Conservation (phyloP, 2,888 invertebrate genomes). For the Leptopilina syphax region DNA sequence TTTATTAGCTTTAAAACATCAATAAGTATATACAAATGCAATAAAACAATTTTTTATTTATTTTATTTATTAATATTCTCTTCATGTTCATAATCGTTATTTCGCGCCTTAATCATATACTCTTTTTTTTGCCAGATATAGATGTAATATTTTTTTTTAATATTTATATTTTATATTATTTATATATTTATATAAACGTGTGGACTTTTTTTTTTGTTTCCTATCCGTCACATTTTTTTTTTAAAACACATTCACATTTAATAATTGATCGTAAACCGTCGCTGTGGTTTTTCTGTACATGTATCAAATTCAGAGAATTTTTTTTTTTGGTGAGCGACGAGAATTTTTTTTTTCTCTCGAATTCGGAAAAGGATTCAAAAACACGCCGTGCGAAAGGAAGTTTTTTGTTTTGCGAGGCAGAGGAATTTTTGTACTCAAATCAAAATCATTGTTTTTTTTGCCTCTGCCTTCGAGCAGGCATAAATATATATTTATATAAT, state of each 20-base stretch:
- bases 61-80: constrained; percentile 66
- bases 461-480: constrained; percentile 30
- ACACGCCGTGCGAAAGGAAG: constrained; percentile 34
- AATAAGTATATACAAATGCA: constrained; percentile 77
- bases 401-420: constrained; percentile 20
- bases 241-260: constrained; percentile 54
- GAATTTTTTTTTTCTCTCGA: constrained; percentile 18
- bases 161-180: constrained; percentile 68
- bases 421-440: constrained; percentile 40
- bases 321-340: background rate
- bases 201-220: constrained; percentile 65
- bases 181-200: constrained; percentile 74
- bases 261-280: constrained; percentile 70
- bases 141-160: constrained; percentile 70
- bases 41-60: constrained; percentile 72
- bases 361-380: constrained; percentile 37
- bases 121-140: constrained; percentile 64
- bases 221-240: constrained; percentile 31
- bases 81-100: constrained; percentile 66
- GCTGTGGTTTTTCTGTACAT: constrained; percentile 42
- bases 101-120: constrained; percentile 60
- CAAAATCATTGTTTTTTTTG: constrained; percentile 13
- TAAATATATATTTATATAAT: constrained; percentile 33
- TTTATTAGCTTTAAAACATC: constrained; percentile 75
- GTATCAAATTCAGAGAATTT: constrained; percentile 29